Percentiles rank a stretch among this genome's conserved stretches.
phyloP scores from a whole-genome alignment of 1,140 invertebrate genomes.

The Phocides pigmalion region DNA sequence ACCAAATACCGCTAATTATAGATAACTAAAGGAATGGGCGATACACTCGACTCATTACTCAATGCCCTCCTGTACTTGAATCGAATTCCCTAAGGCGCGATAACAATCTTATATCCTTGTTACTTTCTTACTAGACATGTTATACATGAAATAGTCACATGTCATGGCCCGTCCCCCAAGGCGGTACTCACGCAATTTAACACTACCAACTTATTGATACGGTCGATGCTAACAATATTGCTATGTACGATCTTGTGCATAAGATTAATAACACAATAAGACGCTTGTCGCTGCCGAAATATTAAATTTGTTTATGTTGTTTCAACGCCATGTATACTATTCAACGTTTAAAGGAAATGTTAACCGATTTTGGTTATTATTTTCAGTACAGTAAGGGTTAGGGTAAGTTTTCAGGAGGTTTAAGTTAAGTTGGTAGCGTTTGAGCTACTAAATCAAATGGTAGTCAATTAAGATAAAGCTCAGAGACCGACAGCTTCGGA shows the following conservation, averaged over 20 bases:
- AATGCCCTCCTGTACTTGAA: slow-evolving; percentile 55
- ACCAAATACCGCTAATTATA: not conserved
- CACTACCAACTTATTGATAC: slow-evolving; percentile 44
- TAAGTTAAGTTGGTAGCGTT: slow-evolving; percentile 42
- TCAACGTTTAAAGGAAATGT: not conserved
- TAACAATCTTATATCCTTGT: slow-evolving; percentile 79
- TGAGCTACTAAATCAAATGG: slow-evolving; percentile 77
- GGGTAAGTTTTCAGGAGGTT: slow-evolving; percentile 11
- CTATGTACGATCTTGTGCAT: slow-evolving; percentile 35
- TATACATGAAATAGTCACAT: slow-evolving; percentile 69
- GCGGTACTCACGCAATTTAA: slow-evolving; percentile 58
- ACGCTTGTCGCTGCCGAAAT: slow-evolving; percentile 43
- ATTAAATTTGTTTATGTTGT: slow-evolving; percentile 49
- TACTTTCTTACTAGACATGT: slow-evolving; percentile 57
- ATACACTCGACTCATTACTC: slow-evolving; percentile 38
- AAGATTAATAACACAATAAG: slow-evolving; percentile 38
- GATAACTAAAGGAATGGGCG: not conserved
- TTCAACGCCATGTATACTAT: slow-evolving; percentile 23
- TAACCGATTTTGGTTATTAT: slow-evolving; percentile 35
- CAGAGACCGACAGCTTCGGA: slow-evolving; percentile 68
- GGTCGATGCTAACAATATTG: slow-evolving; percentile 6
- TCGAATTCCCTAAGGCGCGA: slow-evolving; percentile 56
- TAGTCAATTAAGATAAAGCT: slow-evolving; percentile 82
- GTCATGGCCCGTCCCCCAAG: slow-evolving; percentile 70
- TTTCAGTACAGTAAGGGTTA: not conserved